Evolutionary conservation across 2,888 invertebrate species (phyloP).

Genomic region (Pristionchus japonicus): DNA sequence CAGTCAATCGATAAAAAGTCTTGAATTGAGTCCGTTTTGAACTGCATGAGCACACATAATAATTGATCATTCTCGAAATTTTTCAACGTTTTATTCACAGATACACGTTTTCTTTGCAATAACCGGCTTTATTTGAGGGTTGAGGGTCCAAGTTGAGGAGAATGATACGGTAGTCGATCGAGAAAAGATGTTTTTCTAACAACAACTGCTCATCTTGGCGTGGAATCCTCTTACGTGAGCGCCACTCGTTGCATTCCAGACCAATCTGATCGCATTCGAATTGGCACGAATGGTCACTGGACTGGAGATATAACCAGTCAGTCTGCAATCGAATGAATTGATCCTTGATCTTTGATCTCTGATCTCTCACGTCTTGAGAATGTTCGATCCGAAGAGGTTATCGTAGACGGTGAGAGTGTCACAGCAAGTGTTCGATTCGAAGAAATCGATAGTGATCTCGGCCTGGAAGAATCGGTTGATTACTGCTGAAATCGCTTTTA

Average conservation of each 20-base stretch:
- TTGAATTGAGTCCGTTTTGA: too few species aligned
- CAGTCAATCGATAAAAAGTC: background rate
- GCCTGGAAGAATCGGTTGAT: background rate
- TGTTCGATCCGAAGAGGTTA: constrained; percentile 24
- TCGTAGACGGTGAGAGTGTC: constrained; percentile 36
- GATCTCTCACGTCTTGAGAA: constrained; percentile 38
- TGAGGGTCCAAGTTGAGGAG: background rate
- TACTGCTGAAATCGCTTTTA: background rate
- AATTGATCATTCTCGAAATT: background rate
- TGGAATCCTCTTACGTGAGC: constrained; percentile 38
- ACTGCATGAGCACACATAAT: too few species aligned
- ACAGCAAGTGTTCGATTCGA: constrained; percentile 40
- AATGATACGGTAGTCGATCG: too few species aligned
- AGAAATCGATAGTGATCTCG: constrained; percentile 12
- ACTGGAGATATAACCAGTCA: background rate
- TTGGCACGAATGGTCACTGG: background rate
- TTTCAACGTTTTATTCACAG: background rate
- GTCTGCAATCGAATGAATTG: background rate
- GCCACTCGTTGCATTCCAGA: constrained; percentile 38
- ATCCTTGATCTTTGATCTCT: background rate
- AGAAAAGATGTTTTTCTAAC: background rate
- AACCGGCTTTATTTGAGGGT: background rate
- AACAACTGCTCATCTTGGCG: constrained; percentile 15
- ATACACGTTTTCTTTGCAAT: background rate
- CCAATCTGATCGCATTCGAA: constrained; percentile 8